These are phyloP conservation scores for Sesamia nonagrioides DNA, from an alignment of 1,140 invertebrate genomes.

Conservation along the genomic window DNA sequence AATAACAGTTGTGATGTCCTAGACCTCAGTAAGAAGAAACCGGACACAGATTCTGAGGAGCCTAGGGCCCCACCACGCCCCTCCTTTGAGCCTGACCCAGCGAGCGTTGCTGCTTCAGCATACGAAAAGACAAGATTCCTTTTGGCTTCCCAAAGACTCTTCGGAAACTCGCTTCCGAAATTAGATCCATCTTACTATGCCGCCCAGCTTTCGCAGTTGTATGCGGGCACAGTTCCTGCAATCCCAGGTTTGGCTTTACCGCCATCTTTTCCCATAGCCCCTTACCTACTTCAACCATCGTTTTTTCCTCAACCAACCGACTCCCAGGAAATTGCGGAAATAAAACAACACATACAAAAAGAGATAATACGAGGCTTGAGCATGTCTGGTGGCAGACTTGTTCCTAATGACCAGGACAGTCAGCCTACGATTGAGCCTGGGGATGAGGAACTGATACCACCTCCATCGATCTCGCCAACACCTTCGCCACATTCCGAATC, in stretches of 20 bases:
- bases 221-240: conserved; percentile 83
- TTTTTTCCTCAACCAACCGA: conserved; percentile 88
- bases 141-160: conserved; percentile 89
- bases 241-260: conserved; percentile 86
- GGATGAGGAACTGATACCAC: conserved; percentile 80
- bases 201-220: conserved; percentile 88
- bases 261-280: conserved; percentile 87
- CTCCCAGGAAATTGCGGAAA: conserved; percentile 88
- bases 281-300: conserved; percentile 88
- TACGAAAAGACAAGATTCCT: conserved; percentile 88
- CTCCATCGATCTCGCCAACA: conserved; percentile 68
- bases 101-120: conserved; percentile 66
- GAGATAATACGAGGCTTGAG: conserved; percentile 90
- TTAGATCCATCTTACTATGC: conserved; percentile 88
- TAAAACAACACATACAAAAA: conserved; percentile 90
- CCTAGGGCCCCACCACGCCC: conserved; percentile 72
- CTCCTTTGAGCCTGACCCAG: conserved; percentile 78
- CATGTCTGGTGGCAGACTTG: conserved; percentile 90
- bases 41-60: conserved; percentile 82
- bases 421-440: conserved; percentile 77
- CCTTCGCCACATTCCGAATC: conserved; percentile 77
- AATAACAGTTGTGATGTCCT: conserved; percentile 90
- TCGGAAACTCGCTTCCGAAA: conserved; percentile 86
- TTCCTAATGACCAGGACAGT: conserved; percentile 87
- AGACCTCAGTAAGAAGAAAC: conserved; percentile 95